phyloP scores from a whole-genome alignment of 2,888 invertebrate genomes.

The Icerya purchasi region DNA sequence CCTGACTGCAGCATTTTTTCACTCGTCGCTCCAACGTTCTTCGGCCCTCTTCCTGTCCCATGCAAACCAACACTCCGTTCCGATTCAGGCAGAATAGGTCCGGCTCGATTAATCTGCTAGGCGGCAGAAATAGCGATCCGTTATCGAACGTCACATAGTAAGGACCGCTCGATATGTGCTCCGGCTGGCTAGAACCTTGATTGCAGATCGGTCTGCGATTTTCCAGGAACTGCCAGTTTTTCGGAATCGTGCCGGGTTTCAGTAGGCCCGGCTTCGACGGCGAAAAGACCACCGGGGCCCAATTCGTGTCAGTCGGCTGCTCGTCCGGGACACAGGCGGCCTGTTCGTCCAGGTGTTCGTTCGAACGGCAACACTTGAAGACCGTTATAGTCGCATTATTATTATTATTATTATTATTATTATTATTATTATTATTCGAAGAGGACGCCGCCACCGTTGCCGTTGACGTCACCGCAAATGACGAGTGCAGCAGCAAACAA shows the following conservation, averaged over 20 bases:
- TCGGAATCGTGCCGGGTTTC: conserved; percentile 1
- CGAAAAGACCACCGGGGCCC: conserved; percentile 10
- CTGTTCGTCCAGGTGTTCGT: background rate
- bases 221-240: background rate
- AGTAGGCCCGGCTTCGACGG: background rate
- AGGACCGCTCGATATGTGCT: background rate
- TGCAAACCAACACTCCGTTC: conserved; percentile 40
- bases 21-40: conserved; percentile 2
- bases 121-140: conserved; percentile 36
- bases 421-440: no score
- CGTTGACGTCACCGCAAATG: no score
- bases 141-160: conserved; percentile 37
- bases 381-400: background rate
- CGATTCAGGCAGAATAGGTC: conserved; percentile 46
- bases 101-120: conserved; percentile 29
- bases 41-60: conserved; percentile 21
- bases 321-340: background rate
- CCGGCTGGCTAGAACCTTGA: background rate
- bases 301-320: background rate
- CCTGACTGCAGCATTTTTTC: conserved; percentile 47
- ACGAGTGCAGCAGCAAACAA: no score
- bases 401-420: no score
- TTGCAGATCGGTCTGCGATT: conserved; percentile 1
- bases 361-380: background rate
- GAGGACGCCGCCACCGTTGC: no score